A percentile compares a stretch with the other conserved stretches of the same genome.
phyloP scores from a whole-genome alignment of 2,797 vertebrate species.

The Premnoplex brunnescens region DNA sequence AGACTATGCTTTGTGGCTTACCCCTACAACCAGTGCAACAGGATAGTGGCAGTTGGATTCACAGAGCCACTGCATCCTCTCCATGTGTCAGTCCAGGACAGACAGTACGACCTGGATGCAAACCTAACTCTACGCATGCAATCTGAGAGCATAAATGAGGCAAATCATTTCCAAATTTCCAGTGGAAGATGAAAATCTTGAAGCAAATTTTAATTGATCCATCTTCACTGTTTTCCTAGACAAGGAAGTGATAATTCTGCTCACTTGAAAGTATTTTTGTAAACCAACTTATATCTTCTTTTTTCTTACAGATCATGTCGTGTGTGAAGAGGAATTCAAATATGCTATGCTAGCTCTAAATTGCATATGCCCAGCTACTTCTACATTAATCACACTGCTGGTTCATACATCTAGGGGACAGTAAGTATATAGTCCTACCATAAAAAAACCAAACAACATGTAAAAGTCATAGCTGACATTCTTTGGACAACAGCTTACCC shows the following conservation, averaged over 20 bases:
- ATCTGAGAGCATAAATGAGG: background rate
- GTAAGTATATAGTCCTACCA: constrained; percentile 82
- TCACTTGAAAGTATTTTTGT: background rate
- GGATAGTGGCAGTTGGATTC: background rate
- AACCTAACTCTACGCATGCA: background rate
- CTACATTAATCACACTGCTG: constrained; percentile 94
- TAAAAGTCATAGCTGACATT: background rate
- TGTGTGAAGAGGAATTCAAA: constrained; percentile 99
- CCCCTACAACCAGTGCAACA: background rate
- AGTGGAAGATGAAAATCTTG: background rate
- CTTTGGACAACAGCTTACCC: background rate
- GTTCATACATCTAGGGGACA: constrained; percentile 99
- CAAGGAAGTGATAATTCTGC: background rate
- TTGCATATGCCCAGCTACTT: constrained; percentile 96
- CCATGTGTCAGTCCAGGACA: background rate
- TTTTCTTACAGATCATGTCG: constrained; percentile 88
- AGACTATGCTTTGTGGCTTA: background rate
- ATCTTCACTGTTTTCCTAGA: background rate
- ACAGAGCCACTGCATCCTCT: background rate
- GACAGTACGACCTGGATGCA: background rate
- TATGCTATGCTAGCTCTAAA: constrained; percentile 98
- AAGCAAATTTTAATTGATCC: background rate
- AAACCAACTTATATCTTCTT: background rate
- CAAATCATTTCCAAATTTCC: background rate
- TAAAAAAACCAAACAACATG: background rate